Base-by-base conservation (phyloP, 1,140 invertebrate genomes). In the Drosophila trapezifrons region DNA sequence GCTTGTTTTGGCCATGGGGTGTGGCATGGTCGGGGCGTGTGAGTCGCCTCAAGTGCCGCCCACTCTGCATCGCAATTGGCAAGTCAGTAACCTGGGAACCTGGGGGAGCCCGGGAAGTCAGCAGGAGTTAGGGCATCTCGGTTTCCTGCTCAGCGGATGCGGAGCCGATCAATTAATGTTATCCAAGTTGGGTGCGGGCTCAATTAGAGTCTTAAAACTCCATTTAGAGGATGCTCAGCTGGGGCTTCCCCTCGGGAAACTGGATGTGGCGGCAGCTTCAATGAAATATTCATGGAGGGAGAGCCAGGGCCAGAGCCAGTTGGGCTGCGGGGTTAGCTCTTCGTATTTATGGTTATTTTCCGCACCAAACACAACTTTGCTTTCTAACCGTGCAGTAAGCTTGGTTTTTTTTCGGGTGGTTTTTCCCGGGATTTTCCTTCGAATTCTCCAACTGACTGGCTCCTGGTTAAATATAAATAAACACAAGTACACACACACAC, bases 121-220 rank as follows among this genome's bases (percentile, higher is more conserved):
- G 12, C 32, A 35, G 32, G 12, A 35, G 32, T 3, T 35, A 12
- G 32, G 12, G 32, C 32, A 35, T 12, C 32, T 35, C 32, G 32
- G 32, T 12, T 20, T 37, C 25, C 35, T 32, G 25, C 51, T 70
- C 49, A 47, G 32, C 32, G 62, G 54, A 35, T 20, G 22, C n/a
- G 27, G 12, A 60, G 55, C 42, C 67, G 67, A 71, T 71, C 67
- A 71, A 71, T 71, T 71, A 71, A 70, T 71, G 51, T 58, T 71
- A 49, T 57, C 65, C 65, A 70, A 58, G 42, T 57, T 38, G 49
- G 49, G 49, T 20, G 27, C 40, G 18, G 64, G 67, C 67, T 71
- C 67, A 70, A 71, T 71, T 71, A 71, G 67, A 71, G 67, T 70
- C 67, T 70, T 71, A 71, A 71, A 71, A 70, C 67, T 71, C 65